phyloP scores from a whole-genome alignment of 2,113 vertebrate genomes.

The Plotosus lineatus region DNA sequence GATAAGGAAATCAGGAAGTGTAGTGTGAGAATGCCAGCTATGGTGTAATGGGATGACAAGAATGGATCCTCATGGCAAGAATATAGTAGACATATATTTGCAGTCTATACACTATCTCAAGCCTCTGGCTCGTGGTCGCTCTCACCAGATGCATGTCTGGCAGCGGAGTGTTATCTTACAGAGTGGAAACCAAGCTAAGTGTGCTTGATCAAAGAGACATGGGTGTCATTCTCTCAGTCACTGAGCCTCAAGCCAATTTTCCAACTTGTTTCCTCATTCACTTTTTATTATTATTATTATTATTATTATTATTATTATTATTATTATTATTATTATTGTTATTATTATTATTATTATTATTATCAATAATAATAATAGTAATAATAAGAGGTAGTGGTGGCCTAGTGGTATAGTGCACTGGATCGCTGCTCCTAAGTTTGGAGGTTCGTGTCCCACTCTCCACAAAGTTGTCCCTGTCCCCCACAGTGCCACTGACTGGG shows the following conservation, averaged over 20 bases:
- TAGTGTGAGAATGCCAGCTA: constrained; percentile 41
- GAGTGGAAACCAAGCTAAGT: constrained; percentile 29
- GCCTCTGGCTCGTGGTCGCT: neutral
- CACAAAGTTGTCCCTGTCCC: too few relatives aligned
- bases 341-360: too few relatives aligned
- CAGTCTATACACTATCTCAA: constrained; percentile 5
- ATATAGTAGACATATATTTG: constrained; percentile 33
- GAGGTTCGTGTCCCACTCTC: too few relatives aligned
- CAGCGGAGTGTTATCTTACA: constrained; percentile 47
- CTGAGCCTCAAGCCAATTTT: neutral
- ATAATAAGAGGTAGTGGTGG: too few relatives aligned
- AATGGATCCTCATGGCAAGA: constrained; percentile 39
- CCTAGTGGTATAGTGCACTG: too few relatives aligned
- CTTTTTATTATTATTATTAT: too few relatives aligned
- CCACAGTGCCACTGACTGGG: too few relatives aligned
- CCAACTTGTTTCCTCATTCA: neutral
- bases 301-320: too few relatives aligned
- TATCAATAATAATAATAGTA: too few relatives aligned
- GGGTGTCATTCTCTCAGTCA: constrained; percentile 13
- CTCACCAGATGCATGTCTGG: constrained; percentile 40
- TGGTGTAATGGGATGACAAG: constrained; percentile 32
- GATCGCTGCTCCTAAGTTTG: too few relatives aligned
- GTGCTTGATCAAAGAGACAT: neutral
- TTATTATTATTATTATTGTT: too few relatives aligned
- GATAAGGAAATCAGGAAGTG: constrained; percentile 18